phyloP scores from a whole-genome alignment of 2,113 vertebrate genomes.

The Dromaius novaehollandiae region DNA sequence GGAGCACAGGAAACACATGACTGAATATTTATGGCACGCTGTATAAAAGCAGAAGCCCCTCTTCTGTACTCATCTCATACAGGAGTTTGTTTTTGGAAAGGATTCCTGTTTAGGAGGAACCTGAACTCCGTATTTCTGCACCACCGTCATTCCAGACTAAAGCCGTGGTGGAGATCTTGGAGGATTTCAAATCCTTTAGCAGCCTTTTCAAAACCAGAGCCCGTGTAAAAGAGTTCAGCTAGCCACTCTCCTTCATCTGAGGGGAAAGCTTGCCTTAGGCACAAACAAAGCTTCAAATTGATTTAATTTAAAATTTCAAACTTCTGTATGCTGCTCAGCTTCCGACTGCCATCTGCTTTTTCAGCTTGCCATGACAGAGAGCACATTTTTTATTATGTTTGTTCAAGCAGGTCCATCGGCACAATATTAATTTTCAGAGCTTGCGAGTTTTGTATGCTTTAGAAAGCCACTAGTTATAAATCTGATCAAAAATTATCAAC shows the following conservation, averaged over 20 bases:
- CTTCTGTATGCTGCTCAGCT: constrained; percentile 77
- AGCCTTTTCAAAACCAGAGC: constrained; percentile 49
- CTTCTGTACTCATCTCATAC: constrained; percentile 36
- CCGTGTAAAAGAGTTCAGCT: constrained; percentile 65
- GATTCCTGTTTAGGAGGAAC: not conserved
- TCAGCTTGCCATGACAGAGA: constrained; percentile 70
- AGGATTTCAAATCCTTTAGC: not conserved
- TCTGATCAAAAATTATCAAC: constrained; percentile 67
- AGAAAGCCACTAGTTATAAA: constrained; percentile 49
- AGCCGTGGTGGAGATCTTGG: not conserved
- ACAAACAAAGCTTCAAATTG: constrained; percentile 79
- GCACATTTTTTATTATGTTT: constrained; percentile 78
- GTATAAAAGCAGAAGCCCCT: constrained; percentile 42
- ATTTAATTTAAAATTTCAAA: constrained; percentile 85
- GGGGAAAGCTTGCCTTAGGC: constrained; percentile 79
- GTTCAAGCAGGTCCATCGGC: constrained; percentile 78
- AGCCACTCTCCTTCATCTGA: constrained; percentile 74
- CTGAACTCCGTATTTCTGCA: not conserved
- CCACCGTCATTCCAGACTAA: not conserved
- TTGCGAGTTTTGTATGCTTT: constrained; percentile 43
- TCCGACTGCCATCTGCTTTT: constrained; percentile 83
- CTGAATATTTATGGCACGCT: constrained; percentile 50
- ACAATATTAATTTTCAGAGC: constrained; percentile 77
- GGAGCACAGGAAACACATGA: constrained; percentile 45
- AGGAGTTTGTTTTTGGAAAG: constrained; percentile 27